Evolutionary conservation across 2,888 invertebrate species (phyloP), one percentile per base, ranked within the genome.

Genomic region (Gisinianus flammeolus): DNA sequence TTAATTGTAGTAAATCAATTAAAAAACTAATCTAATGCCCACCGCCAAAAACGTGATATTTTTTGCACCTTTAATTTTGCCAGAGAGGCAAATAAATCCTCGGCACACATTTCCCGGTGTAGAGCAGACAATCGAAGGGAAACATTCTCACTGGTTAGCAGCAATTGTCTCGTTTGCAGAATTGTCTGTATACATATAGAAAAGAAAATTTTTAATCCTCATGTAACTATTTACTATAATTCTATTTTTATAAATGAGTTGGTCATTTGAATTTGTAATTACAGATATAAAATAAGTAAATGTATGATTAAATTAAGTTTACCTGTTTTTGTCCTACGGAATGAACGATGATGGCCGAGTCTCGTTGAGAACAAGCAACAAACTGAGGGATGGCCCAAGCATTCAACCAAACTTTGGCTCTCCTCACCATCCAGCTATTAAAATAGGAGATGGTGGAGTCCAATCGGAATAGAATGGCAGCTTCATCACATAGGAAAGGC

Each of bases 351-450:
- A 85, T 69, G n/a, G 82, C 82, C 3, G 85, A 80, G 56, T 85
- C 85, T 66, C 85, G 77, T 81, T 84, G 84, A 24, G 85, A 82
- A 52, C 78, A 78, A 12, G 85, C 84, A 74, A 85, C 81, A 66
- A 85, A 85, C 74, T 84, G 83, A 3, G 83, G 79, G 12, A 83
- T 80, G n/a, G 85, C 83, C 85, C 85, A 85, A n/a, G 79, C 79
- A 67, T 84, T 85, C n/a, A 85, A 80, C 85, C 85, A 85, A n/a
- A 80, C 81, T 79, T 83, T 84, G 1, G 83, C 78, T 33, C 85
- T 52, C 26, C 83, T 80, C 10, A 84, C 81, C 19, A 83, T 78
- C 85, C 85, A 85, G 30, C 81, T 78, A 76, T 81, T 81, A 26
- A 83, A 84, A 58, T 83, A 84, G 26, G 82, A 78, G 2, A 85